Base-by-base conservation (phyloP, 1,140 invertebrate species). In the Eriosoma lanigerum region DNA sequence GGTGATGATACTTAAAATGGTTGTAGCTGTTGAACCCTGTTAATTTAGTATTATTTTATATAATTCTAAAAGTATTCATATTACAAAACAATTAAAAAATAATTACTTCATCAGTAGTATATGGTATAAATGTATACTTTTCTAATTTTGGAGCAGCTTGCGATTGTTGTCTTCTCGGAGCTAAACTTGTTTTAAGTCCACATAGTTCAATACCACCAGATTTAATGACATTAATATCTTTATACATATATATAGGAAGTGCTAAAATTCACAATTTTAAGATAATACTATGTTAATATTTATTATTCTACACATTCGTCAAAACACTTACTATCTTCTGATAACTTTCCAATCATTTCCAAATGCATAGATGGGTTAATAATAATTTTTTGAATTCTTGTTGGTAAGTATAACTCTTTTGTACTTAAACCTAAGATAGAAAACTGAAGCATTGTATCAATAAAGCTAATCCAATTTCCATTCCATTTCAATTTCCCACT, bases 401-500 rank as follows among this genome's bases (percentile, higher is more conserved):
- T 97, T 15, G 97, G 97, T 56, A 98, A 86, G 84, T 93, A 93
- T 0, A 98, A 87, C 84, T 93, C 91, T 46, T 92, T 88, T 1
- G 90, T 90, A 82, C 91, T 90, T 82, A 91, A 89, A 52, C 92
- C 90, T 24, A 98, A 86, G 82, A 98, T 93, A 62, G 89, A 90
- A 82, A 96, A 95, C 86, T 99, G 97, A 21, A 99, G 89, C 91
- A 98, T 94, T 0, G 94, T 96, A 84, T 99, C 97, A 84, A 98
- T 91, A 86, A 92, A 98, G 19, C 95, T 91, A 73, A 98, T 91
- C 96, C 96, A 98, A 85, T 98, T 94, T 66, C 91, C 89, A 24
- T 89, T 89, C 96, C 96, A 98, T 80, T 89, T 86, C 52, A 96
- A 85, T 83, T 90, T 87, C 17, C 93, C 94, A 60, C 83, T 84